phyloP scores from a whole-genome alignment of 2,113 vertebrate species.

The Melanerpes formicivorus region DNA sequence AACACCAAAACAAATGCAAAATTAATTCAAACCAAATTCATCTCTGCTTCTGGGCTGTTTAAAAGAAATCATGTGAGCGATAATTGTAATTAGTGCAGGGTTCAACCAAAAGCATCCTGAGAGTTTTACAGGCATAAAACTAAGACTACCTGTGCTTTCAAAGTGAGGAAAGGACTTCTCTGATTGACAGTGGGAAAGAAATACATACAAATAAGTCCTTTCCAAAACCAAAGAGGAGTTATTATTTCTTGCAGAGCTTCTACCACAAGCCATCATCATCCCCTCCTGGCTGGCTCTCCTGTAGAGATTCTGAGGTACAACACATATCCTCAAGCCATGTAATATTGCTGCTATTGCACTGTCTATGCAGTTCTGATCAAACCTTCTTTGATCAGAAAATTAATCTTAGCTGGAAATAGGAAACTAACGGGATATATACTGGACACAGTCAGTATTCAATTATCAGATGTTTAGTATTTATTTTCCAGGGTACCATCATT shows the following conservation, averaged over 20 bases:
- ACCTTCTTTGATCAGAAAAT: constrained; percentile 59
- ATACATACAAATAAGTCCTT: constrained; percentile 51
- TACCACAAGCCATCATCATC: constrained; percentile 49
- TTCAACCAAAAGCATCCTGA: neutral
- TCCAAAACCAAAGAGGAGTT: constrained; percentile 32
- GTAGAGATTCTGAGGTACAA: constrained; percentile 33
- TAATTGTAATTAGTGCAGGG: neutral
- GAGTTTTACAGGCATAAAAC: neutral
- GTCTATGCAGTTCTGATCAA: constrained; percentile 43
- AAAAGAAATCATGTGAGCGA: neutral
- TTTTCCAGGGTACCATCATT: neutral
- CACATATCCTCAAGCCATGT: constrained; percentile 34
- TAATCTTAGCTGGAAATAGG: constrained; percentile 27
- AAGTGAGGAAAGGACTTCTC: neutral
- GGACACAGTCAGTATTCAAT: constrained; percentile 5
- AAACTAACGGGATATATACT: constrained; percentile 32
- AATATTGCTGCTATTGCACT: constrained; percentile 14
- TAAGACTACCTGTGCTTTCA: neutral
- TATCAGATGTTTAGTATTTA: constrained; percentile 29
- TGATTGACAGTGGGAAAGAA: constrained; percentile 26
- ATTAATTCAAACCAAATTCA: neutral
- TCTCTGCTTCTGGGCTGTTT: neutral
- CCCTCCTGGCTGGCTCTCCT: constrained; percentile 33
- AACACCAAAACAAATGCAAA: neutral
- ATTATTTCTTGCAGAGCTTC: constrained; percentile 54